Evolutionary conservation across 1,140 invertebrate species (phyloP).

Genomic region (Drosophila cardini): DNA sequence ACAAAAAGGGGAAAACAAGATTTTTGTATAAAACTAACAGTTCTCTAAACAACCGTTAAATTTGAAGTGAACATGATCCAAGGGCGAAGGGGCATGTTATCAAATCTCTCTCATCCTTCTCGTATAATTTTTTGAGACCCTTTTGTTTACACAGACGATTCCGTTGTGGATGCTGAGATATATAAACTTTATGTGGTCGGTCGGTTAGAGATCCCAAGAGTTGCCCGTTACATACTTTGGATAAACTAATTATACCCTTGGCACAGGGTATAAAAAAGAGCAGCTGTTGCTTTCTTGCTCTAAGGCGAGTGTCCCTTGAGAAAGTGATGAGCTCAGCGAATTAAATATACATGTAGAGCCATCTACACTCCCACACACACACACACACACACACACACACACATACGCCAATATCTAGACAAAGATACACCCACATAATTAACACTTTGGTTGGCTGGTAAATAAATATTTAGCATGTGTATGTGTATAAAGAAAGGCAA

Average conservation of each 20-base stretch:
- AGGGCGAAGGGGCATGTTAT: too few relatives aligned
- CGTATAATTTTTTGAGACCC: too few relatives aligned
- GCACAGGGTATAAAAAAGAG: conserved; percentile 2
- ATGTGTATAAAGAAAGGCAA: conserved; percentile 33
- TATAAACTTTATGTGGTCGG: too few relatives aligned
- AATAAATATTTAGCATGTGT: conserved; percentile 77
- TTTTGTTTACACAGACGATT: too few relatives aligned
- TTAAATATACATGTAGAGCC: conserved; percentile 47
- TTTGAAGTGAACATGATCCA: too few relatives aligned
- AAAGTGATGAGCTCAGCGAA: conserved; percentile 68
- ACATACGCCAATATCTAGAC: background rate
- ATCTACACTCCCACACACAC: conserved; percentile 1
- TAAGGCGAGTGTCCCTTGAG: conserved; percentile 34
- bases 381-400: conserved; percentile 3
- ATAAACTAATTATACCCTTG: too few relatives aligned
- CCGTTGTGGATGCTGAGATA: too few relatives aligned
- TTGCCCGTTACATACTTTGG: too few relatives aligned
- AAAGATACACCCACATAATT: conserved; percentile 62
- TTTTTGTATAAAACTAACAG: too few relatives aligned
- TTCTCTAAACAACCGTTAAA: too few relatives aligned
- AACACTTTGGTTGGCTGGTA: conserved; percentile 69
- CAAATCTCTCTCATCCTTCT: too few relatives aligned
- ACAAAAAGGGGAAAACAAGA: background rate
- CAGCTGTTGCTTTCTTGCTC: conserved; percentile 41
- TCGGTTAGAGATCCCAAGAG: too few relatives aligned